These are phyloP conservation scores for Saccopteryx bilineata DNA, from an alignment of 2,113 vertebrate genomes.

Conservation along the genomic window DNA sequence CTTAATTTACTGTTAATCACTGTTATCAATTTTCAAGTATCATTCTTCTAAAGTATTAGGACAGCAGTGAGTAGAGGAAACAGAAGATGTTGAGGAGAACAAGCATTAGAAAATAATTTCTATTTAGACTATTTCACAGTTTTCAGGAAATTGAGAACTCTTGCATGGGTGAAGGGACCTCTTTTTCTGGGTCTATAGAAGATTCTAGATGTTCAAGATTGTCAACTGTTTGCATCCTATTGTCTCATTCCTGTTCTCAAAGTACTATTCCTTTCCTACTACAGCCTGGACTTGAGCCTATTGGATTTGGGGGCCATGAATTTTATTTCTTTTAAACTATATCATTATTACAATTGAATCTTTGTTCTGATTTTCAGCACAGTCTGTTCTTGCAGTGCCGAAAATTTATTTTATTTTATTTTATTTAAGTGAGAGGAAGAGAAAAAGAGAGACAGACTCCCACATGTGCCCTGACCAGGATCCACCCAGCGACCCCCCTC, in stretches of 20 bases:
- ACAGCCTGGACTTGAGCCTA: neutral
- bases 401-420: too few relatives aligned
- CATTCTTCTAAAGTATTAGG: neutral
- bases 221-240: neutral
- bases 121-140: neutral
- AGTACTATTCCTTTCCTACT: neutral
- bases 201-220: neutral
- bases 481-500: too few relatives aligned
- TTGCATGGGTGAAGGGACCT: neutral
- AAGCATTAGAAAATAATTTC: neutral
- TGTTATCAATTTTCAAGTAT: neutral
- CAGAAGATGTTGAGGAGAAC: neutral
- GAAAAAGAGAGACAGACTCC: too few relatives aligned
- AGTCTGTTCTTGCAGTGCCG: neutral
- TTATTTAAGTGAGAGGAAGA: too few relatives aligned
- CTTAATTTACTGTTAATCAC: neutral
- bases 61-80: neutral
- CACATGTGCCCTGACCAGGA: too few relatives aligned
- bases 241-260: neutral
- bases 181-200: neutral
- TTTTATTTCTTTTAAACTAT: neutral
- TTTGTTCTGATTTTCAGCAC: neutral
- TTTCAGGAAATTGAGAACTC: neutral
- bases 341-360: neutral
- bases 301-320: neutral